Conservation (phyloP, 23 tunicate genomes). For the Botrylloides violaceus region DNA sequence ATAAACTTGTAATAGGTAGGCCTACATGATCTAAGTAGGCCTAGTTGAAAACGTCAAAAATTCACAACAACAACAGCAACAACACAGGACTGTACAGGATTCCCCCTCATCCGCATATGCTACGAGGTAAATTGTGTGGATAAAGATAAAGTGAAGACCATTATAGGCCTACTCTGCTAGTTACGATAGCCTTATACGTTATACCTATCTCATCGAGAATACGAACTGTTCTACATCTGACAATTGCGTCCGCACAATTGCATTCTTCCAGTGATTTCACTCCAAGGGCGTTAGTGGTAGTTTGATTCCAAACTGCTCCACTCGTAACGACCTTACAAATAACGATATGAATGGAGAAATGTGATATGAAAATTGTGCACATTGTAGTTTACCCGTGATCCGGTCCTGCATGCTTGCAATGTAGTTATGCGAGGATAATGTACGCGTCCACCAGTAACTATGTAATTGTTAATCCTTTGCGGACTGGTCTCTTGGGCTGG, state of each 20-base stretch:
- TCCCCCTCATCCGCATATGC: too few relatives aligned
- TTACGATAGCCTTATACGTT: too few relatives aligned
- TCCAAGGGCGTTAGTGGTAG: conserved; percentile 12
- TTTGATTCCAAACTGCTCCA: conserved; percentile 85
- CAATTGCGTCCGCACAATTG: conserved; percentile 71
- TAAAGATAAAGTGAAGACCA: too few relatives aligned
- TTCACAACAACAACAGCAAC: too few relatives aligned
- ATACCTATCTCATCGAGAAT: conserved; percentile 12
- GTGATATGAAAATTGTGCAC: background rate
- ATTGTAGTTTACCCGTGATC: conserved; percentile 30
- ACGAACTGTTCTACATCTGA: conserved; percentile 30
- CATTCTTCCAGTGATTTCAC: conserved; percentile 43
- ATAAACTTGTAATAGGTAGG: too few relatives aligned
- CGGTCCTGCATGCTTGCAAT: conserved; percentile 90
- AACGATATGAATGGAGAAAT: background rate
- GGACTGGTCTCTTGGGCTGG: conserved; percentile 50
- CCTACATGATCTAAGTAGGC: too few relatives aligned
- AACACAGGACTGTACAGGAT: too few relatives aligned
- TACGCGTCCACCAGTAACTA: conserved; percentile 45
- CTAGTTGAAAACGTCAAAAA: too few relatives aligned
- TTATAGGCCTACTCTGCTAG: too few relatives aligned
- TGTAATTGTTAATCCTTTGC: conserved; percentile 61
- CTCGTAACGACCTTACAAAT: conserved; percentile 63
- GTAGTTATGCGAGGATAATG: conserved; percentile 47
- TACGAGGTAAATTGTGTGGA: too few relatives aligned